A percentile compares a stretch with the other conserved stretches of the same genome.
These are phyloP conservation scores for Pediacus dermestoides DNA, from an alignment of 2,888 invertebrate species.

Conservation along the genomic window DNA sequence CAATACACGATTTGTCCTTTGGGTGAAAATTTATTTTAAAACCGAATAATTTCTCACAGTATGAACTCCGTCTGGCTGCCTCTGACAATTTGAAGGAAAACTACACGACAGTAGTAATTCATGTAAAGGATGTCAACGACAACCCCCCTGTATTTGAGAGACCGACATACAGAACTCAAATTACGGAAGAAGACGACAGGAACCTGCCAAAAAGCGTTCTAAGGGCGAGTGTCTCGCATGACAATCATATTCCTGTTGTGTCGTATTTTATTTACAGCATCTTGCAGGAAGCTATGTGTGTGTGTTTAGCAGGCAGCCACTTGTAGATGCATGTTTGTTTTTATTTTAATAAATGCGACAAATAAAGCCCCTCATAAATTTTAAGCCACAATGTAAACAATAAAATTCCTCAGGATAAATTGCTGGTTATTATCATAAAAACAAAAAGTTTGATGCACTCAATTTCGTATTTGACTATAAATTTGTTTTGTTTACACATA, in stretches of 20 bases:
- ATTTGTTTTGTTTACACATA: too few species aligned
- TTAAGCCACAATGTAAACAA: constrained; percentile 9
- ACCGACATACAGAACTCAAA: constrained; percentile 91
- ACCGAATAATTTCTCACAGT: constrained; percentile 57
- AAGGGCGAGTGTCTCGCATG: constrained; percentile 60
- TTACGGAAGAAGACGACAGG: constrained; percentile 93
- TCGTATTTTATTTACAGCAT: too few species aligned
- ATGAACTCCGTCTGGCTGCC: constrained; percentile 89
- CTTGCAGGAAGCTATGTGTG: too few species aligned
- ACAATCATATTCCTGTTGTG: constrained; percentile 4
- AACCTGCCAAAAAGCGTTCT: constrained; percentile 90
- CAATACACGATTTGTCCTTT: too few species aligned
- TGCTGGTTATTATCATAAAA: constrained; percentile 9
- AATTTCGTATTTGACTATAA: background rate
- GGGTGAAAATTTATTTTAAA: too few species aligned
- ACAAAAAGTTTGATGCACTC: constrained; percentile 6
- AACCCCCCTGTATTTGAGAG: constrained; percentile 96
- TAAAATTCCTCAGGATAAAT: constrained; percentile 2
- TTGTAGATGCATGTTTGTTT: too few species aligned
- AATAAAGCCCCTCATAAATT: constrained; percentile 10
- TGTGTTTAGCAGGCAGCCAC: constrained; percentile 17
- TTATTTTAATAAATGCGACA: too few species aligned
- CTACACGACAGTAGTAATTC: constrained; percentile 94
- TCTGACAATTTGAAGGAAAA: constrained; percentile 97
- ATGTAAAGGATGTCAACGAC: constrained; percentile 97